phyloP scores from a whole-genome alignment of 2,797 vertebrate genomes.

The Notolabrus celidotus region DNA sequence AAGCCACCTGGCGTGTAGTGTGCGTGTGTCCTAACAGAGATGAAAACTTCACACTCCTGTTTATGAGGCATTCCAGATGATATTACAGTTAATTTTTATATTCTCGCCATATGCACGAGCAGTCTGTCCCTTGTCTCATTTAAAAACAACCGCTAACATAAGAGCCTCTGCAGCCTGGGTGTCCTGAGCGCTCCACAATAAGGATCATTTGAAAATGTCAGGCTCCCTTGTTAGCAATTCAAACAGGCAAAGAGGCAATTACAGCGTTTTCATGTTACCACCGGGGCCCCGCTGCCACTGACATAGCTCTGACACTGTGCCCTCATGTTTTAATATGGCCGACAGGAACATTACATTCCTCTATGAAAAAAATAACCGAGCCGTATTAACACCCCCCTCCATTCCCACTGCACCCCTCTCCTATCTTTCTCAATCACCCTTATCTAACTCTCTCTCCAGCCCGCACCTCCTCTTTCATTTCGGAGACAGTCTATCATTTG shows the following conservation, averaged over 20 bases:
- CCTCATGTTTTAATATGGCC: constrained; percentile 83
- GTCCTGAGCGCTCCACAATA: constrained; percentile 82
- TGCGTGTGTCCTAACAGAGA: constrained; percentile 32
- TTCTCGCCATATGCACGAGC: constrained; percentile 25
- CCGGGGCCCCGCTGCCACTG: constrained; percentile 84
- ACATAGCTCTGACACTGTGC: constrained; percentile 82
- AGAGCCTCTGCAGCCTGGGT: constrained; percentile 46
- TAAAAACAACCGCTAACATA: constrained; percentile 71
- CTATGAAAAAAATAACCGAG: constrained; percentile 86
- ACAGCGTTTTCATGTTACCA: constrained; percentile 86
- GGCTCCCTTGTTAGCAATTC: constrained; percentile 90
- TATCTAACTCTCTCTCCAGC: constrained; percentile 78
- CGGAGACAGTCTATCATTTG: constrained; percentile 86
- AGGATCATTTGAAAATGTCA: constrained; percentile 88
- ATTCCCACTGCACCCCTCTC: constrained; percentile 37
- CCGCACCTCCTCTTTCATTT: constrained; percentile 83
- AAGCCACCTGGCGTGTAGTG: constrained; percentile 62
- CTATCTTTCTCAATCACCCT: constrained; percentile 77
- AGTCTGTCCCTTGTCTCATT: constrained; percentile 67
- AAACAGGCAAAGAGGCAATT: constrained; percentile 87
- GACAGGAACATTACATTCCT: constrained; percentile 85
- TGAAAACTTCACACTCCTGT: constrained; percentile 38
- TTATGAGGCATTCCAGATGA: constrained; percentile 49
- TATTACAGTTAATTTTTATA: constrained; percentile 16
- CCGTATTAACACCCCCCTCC: constrained; percentile 85